phyloP scores from a whole-genome alignment of 2,888 invertebrate species.

The Lochmaea capreae region DNA sequence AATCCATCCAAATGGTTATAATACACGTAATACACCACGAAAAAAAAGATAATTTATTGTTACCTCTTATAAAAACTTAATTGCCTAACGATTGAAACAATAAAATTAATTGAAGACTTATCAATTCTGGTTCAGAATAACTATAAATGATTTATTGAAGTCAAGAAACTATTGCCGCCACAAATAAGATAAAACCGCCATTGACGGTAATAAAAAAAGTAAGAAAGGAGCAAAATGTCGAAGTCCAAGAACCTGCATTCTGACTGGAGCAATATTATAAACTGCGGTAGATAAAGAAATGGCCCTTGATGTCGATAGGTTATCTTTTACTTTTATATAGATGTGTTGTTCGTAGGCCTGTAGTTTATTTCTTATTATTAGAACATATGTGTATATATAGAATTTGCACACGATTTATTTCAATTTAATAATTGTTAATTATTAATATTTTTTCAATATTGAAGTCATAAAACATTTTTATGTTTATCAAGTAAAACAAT shows the following conservation, averaged over 20 bases:
- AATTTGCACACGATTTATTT: too few species aligned
- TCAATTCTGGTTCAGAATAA: constrained; percentile 23
- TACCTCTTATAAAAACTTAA: background rate
- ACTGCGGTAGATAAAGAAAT: constrained; percentile 51
- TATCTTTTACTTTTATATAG: constrained; percentile 41
- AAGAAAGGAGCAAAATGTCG: constrained; percentile 45
- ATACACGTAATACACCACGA: too few species aligned
- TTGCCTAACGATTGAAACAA: background rate
- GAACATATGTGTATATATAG: too few species aligned
- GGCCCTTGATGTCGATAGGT: constrained; percentile 47
- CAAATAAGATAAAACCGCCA: constrained; percentile 50
- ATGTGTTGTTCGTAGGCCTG: background rate
- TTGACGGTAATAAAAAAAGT: constrained; percentile 39
- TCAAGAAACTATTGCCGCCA: constrained; percentile 49
- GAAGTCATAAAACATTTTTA: too few species aligned
- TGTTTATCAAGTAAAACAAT: too few species aligned
- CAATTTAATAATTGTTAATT: too few species aligned
- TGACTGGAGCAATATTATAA: constrained; percentile 39
- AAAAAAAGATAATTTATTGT: background rate
- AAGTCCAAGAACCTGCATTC: constrained; percentile 53
- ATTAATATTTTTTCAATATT: too few species aligned
- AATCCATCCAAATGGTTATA: background rate
- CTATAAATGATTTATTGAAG: constrained; percentile 44
- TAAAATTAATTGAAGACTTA: constrained; percentile 13
- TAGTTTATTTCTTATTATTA: background rate